phyloP scores from a whole-genome alignment of 1,140 invertebrate genomes.

The Ips nitidus region DNA sequence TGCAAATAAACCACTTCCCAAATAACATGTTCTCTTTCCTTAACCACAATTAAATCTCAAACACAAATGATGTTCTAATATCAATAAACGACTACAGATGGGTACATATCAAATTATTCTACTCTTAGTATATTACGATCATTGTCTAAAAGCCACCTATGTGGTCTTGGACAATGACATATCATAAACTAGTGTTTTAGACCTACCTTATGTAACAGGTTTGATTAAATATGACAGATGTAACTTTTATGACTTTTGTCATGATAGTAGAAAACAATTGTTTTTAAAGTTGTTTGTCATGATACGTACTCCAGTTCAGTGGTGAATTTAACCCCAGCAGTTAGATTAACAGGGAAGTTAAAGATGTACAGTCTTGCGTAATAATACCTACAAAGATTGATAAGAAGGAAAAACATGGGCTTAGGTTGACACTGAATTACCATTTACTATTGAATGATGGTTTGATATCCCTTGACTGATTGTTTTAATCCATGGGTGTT shows the following conservation, averaged over 20 bases:
- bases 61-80: not conserved
- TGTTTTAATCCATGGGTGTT: constrained; percentile 35
- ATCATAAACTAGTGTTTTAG: constrained; percentile 24
- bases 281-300: too few species aligned
- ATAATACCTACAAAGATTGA: constrained; percentile 15
- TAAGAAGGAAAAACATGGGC: constrained; percentile 24
- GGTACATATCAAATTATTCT: too few species aligned
- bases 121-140: not conserved
- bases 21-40: constrained; percentile 16
- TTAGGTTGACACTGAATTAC: constrained; percentile 30
- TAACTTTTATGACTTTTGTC: not conserved
- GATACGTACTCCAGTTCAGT: too few species aligned
- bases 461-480: constrained; percentile 33
- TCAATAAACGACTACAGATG: too few species aligned
- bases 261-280: too few species aligned
- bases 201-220: not conserved
- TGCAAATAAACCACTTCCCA: constrained; percentile 19
- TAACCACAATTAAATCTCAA: constrained; percentile 2
- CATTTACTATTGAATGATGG: constrained; percentile 34
- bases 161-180: constrained; percentile 29
- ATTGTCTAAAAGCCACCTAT: constrained; percentile 13
- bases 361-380: constrained; percentile 1
- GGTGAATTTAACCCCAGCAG: not conserved
- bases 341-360: constrained; percentile 1
- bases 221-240: constrained; percentile 5